Evolutionary conservation across 2,113 vertebrate genomes (phyloP), one percentile per base, ranked within the genome.

Genomic region (Chroicocephalus ridibundus): DNA sequence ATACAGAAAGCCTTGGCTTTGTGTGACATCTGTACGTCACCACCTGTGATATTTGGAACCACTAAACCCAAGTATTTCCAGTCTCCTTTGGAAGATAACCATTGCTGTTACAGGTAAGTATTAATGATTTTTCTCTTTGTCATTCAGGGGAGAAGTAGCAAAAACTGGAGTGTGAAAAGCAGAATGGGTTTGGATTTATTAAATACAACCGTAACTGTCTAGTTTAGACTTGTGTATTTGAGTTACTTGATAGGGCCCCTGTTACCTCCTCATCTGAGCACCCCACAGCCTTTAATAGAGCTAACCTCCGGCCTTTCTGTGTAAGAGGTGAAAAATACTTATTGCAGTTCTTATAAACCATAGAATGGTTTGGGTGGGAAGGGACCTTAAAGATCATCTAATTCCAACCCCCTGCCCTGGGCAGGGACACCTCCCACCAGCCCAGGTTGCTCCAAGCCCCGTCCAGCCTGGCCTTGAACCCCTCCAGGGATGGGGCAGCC

Each of bases 21-120:
- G 74, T 51, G 26, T 54, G 22, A 27, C 1, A 1, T 42, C 8
- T 46, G 12, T n/a, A 19, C 16, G 1, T 42, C 5, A 1, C 36
- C 31, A 19, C 38, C 36, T 74, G 42, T 51, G 32, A 8, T 64
- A 22, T 22, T 34, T 32, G 25, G 21, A 16, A 31, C 27, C 6
- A 25, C 54, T 69, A 34, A 69, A 75, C n/a, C 29, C 21, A 61
- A 44, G 40, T 58, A 38, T 46, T 60, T 70, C 18, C n/a, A 27
- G 1, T 69, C 19, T 74, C 29, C 72, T 80, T 15, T 60, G 69
- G 32, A 76, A 88, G 65, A 38, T 13, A 29, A 34, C 18, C 11
- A 5, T 42, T 77, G 19, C 44, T 61, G 81, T 84, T 65, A 44
- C 22, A 38, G 32, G 49, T 36, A 7, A 76, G 22, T 38, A 10